Percentiles rank a stretch among this genome's conserved stretches.
Evolutionary conservation across 2,113 vertebrate genomes (phyloP).

Genomic region (Siniperca chuatsi): DNA sequence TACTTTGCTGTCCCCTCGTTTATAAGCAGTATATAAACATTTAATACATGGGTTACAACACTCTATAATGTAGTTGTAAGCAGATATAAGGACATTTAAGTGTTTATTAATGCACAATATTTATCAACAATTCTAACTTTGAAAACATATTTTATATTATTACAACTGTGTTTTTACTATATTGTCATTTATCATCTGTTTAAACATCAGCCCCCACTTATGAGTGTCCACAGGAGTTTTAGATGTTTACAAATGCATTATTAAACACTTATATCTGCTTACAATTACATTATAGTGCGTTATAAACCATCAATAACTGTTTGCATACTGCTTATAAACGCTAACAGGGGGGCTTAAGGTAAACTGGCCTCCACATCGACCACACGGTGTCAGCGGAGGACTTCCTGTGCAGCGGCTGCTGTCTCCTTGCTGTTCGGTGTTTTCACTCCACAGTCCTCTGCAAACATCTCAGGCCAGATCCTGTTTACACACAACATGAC

Average conservation of each 20-base stretch:
- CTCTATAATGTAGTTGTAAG: not conserved
- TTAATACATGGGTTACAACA: not conserved
- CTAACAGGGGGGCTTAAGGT: not conserved
- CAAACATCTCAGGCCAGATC: not conserved
- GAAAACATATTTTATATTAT: not conserved
- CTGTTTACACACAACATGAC: not conserved
- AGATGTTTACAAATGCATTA: too few relatives aligned
- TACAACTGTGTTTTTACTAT: not conserved
- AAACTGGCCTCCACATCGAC: not conserved
- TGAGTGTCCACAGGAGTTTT: too few relatives aligned
- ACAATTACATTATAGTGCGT: not conserved
- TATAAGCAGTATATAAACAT: not conserved
- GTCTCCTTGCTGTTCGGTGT: not conserved
- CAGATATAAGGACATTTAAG: not conserved
- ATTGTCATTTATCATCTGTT: not conserved
- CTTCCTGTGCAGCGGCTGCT: not conserved
- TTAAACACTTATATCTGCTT: not conserved
- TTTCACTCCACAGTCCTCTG: not conserved
- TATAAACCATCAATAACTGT: not conserved
- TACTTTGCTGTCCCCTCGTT: not conserved
- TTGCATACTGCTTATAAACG: not conserved
- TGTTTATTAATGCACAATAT: not conserved
- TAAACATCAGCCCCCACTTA: not conserved
- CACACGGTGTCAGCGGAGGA: constrained; percentile 54
- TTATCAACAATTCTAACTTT: not conserved